These are phyloP conservation scores for Pongo abelii DNA, from an alignment of 2,113 vertebrate species.

Conservation along the genomic window DNA sequence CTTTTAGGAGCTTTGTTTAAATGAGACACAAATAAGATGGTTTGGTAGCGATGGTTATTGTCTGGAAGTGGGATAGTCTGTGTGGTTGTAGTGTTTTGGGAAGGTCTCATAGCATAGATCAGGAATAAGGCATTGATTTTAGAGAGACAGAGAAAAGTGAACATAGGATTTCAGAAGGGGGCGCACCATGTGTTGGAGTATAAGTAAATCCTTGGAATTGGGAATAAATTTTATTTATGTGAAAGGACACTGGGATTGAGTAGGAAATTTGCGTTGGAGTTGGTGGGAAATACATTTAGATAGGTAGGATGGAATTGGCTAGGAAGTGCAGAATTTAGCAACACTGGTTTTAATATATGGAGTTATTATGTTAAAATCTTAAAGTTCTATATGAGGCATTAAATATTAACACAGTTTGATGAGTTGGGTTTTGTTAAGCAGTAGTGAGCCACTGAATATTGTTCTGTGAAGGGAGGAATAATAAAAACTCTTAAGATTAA, in stretches of 20 bases:
- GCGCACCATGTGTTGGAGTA: neutral
- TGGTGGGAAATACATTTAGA: neutral
- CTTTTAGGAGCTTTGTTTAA: slow-evolving; percentile 5
- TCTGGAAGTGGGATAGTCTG: neutral
- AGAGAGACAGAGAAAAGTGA: neutral
- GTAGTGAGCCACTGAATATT: neutral
- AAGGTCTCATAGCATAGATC: neutral
- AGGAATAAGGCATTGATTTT: neutral
- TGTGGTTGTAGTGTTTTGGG: neutral
- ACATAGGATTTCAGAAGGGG: neutral
- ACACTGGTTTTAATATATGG: neutral
- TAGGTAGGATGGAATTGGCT: neutral
- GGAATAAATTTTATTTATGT: neutral
- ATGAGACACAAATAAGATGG: neutral
- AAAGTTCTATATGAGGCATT: neutral
- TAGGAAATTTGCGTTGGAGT: neutral
- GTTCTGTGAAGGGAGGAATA: neutral
- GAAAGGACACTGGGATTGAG: neutral
- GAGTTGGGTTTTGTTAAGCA: slow-evolving; percentile 13
- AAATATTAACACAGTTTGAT: neutral
- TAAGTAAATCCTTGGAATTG: neutral
- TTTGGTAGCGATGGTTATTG: neutral
- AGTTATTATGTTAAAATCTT: neutral
- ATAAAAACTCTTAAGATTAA: neutral
- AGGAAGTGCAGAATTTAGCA: neutral